Percentiles rank a stretch among this genome's conserved stretches.
These are phyloP conservation scores for Trachops cirrhosus DNA, from an alignment of 2,797 vertebrate species.

Conservation along the genomic window DNA sequence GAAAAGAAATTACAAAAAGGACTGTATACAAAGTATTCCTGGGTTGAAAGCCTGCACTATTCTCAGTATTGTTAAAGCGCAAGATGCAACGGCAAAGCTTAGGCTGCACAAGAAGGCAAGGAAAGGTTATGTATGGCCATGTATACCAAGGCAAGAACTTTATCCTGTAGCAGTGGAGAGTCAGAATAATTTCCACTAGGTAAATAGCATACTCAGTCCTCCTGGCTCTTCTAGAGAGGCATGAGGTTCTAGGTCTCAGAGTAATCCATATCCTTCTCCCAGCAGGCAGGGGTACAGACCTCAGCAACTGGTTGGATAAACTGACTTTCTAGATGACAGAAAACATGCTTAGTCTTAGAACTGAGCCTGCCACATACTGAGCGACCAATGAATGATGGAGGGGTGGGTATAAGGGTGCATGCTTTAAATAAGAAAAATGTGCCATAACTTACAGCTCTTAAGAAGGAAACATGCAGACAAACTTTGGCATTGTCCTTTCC, in stretches of 20 bases:
- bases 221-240: neutral
- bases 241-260: neutral
- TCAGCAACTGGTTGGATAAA: neutral
- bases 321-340: neutral
- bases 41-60: neutral
- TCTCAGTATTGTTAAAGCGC: neutral
- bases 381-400: neutral
- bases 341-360: neutral
- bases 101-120: neutral
- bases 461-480: neutral
- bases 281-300: neutral
- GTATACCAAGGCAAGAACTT: neutral
- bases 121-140: rapidly evolving
- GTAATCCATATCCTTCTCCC: neutral
- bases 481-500: neutral
- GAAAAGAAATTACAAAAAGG: neutral
- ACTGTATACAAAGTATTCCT: neutral
- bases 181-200: neutral
- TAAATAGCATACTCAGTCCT: neutral
- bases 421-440: neutral
- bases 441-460: neutral
- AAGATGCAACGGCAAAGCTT: neutral
- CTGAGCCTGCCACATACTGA: neutral
- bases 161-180: neutral
- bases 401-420: neutral